A percentile compares a stretch with the other conserved stretches of the same genome.
These are phyloP conservation scores for Pterobdella sp. DNA, from an alignment of 2,888 invertebrate genomes.

Conservation along the genomic window DNA sequence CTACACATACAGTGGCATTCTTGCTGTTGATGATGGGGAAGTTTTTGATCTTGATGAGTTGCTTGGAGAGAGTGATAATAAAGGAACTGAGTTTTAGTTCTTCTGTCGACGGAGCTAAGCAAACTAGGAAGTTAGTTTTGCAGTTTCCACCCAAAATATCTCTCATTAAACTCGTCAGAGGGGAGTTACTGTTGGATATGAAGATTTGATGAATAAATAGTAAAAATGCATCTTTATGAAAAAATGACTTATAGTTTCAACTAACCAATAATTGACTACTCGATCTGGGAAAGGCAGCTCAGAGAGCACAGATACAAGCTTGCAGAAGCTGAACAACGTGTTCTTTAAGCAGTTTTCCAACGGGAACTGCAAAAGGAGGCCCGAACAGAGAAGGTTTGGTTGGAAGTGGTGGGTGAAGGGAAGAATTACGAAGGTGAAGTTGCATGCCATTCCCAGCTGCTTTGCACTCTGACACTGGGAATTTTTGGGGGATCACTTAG, in stretches of 20 bases:
- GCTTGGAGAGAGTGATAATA: neutral
- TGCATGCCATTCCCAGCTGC: neutral
- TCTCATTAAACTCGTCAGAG: conserved; percentile 8
- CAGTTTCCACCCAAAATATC: conserved; percentile 15
- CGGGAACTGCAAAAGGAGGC: neutral
- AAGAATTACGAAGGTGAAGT: neutral
- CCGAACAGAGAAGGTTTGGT: neutral
- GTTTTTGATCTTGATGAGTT: conserved; percentile 1
- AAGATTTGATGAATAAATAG: neutral
- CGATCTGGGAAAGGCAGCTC: neutral
- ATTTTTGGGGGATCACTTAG: too few species aligned
- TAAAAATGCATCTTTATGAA: too few species aligned
- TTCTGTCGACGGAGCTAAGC: neutral
- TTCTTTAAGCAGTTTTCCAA: neutral
- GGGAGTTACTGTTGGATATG: neutral
- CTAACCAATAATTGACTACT: conserved; percentile 8
- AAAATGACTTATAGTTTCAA: neutral
- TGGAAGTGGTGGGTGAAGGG: neutral
- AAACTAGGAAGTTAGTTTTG: conserved; percentile 9
- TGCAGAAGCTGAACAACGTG: neutral
- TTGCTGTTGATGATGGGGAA: conserved; percentile 16
- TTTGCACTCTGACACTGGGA: neutral
- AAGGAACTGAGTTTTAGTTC: neutral
- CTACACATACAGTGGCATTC: neutral
- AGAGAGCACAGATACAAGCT: neutral